These are phyloP conservation scores for Phylloscopus trochilus DNA, from an alignment of 2,113 vertebrate species.

Conservation along the genomic window DNA sequence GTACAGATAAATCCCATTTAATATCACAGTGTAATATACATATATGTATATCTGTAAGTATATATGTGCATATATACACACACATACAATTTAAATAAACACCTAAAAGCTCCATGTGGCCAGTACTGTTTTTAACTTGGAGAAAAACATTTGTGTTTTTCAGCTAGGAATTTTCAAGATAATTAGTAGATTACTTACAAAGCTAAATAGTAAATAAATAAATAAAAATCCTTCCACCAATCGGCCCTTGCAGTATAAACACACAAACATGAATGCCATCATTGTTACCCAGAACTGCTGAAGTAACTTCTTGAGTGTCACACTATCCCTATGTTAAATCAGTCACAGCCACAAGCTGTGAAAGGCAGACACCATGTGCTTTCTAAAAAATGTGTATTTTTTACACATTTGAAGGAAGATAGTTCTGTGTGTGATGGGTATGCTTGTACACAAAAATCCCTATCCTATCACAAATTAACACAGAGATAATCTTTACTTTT, in stretches of 20 bases:
- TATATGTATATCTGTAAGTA: background rate
- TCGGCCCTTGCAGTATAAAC: background rate
- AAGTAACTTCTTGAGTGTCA: background rate
- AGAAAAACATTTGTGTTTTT: background rate
- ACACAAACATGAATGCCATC: constrained; percentile 10
- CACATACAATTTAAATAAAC: background rate
- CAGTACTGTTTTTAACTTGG: background rate
- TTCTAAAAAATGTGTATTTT: background rate
- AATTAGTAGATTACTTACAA: constrained; percentile 9
- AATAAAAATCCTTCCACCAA: background rate
- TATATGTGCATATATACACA: background rate
- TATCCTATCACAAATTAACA: background rate
- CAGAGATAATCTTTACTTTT: background rate
- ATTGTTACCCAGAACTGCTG: background rate
- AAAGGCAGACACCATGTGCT: background rate
- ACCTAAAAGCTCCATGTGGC: background rate
- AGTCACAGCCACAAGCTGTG: background rate
- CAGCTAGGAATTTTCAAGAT: background rate
- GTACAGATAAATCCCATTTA: background rate
- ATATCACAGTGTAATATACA: background rate
- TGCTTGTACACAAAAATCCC: background rate
- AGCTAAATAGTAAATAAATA: background rate
- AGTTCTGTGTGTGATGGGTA: accelerated
- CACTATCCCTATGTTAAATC: background rate
- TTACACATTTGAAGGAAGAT: background rate